phyloP scores from a whole-genome alignment of 1,140 invertebrate genomes.

The Orius laevigatus region DNA sequence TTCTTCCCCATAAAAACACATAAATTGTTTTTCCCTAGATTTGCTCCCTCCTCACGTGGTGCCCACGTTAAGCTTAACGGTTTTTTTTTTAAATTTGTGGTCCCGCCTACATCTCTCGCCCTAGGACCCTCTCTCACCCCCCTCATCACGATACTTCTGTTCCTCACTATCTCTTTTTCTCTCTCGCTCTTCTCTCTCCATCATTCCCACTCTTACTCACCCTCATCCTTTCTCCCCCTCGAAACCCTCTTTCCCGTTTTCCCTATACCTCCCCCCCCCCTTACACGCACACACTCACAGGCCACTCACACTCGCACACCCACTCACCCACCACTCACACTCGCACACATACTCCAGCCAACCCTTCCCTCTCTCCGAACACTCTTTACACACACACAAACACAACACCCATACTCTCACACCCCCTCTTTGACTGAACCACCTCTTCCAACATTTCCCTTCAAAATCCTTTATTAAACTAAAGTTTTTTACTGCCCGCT shows the following conservation, averaged over 20 bases:
- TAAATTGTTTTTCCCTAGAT: slow-evolving; percentile 4
- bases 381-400: not conserved
- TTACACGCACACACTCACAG: not conserved
- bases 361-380: not conserved
- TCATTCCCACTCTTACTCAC: not conserved
- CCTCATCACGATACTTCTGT: not conserved
- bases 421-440: no score
- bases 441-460: no score
- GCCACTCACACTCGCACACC: not conserved
- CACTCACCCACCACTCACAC: not conserved
- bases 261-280: not conserved
- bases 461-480: no score
- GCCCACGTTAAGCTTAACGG: no score
- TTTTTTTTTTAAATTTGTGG: not conserved
- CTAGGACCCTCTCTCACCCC: not conserved
- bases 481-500: no score
- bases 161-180: not conserved
- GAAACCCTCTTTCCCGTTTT: not conserved
- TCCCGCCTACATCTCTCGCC: slow-evolving; percentile 1
- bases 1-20: slow-evolving; percentile 1
- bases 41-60: no score
- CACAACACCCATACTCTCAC: not conserved
- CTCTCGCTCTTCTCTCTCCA: not conserved
- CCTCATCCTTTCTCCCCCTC: not conserved
- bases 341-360: not conserved